These are phyloP conservation scores for Falco rusticolus DNA, from an alignment of 2,797 vertebrate species.

Conservation along the genomic window DNA sequence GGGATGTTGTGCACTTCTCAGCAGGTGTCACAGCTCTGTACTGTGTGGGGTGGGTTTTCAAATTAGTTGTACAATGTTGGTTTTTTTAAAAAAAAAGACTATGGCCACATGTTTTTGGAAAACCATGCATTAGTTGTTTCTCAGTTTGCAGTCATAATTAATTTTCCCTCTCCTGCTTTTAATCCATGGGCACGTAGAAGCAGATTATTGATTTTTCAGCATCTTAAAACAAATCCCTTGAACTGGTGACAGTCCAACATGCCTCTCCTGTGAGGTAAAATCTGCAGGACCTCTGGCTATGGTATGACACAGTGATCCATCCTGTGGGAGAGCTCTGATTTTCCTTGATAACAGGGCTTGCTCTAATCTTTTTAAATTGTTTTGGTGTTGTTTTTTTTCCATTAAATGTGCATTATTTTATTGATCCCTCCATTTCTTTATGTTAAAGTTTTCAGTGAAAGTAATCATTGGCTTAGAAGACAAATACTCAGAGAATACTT, in stretches of 20 bases:
- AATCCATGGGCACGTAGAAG: neutral
- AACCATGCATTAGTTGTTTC: neutral
- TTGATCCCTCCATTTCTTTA: neutral
- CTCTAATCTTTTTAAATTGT: neutral
- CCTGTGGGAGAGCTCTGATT: neutral
- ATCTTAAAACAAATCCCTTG: neutral
- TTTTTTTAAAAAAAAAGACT: neutral
- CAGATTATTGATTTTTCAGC: neutral
- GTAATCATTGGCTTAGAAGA: neutral
- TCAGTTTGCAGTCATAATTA: neutral
- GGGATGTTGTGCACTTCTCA: neutral
- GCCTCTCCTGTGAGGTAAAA: neutral
- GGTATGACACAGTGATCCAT: fast-evolving
- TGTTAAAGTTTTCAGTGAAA: neutral
- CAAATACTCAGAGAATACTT: neutral
- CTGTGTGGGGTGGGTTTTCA: neutral
- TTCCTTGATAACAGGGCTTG: neutral
- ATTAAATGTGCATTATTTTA: neutral
- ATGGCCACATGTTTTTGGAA: neutral
- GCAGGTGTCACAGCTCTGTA: fast-evolving
- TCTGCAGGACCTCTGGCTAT: neutral
- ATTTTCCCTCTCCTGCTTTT: neutral
- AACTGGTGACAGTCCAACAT: neutral
- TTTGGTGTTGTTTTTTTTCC: fast-evolving
- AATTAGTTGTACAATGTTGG: neutral